A percentile compares a stretch with the other conserved stretches of the same genome.
These are phyloP conservation scores for Palythoa caribaeorum DNA, from an alignment of 92 coral and sea anemone genomes.

Conservation along the genomic window DNA sequence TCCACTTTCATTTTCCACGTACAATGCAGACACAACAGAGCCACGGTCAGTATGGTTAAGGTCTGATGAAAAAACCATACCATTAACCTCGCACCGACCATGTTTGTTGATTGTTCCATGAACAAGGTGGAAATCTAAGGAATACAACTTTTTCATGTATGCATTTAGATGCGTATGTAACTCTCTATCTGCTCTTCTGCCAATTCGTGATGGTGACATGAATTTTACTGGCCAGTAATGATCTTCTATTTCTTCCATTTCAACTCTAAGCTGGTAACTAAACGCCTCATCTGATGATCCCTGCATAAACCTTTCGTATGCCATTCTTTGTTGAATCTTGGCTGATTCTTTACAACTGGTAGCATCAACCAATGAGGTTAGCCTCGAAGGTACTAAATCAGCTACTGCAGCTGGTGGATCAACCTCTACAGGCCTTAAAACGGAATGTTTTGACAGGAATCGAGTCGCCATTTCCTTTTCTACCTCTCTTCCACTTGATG, in stretches of 20 bases:
- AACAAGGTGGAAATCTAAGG: not conserved
- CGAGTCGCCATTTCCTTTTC: constrained; percentile 47
- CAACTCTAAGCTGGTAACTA: not conserved
- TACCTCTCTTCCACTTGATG: constrained; percentile 43
- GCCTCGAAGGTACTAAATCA: not conserved
- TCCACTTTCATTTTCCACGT: constrained; percentile 31
- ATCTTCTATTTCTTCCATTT: not conserved
- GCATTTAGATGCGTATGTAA: not conserved
- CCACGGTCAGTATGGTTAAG: constrained; percentile 51
- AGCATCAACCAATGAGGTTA: not conserved
- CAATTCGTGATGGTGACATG: not conserved
- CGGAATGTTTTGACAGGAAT: constrained; percentile 22
- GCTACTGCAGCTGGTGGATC: not conserved
- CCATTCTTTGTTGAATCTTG: not conserved
- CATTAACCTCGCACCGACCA: constrained; percentile 62
- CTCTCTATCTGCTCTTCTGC: not conserved
- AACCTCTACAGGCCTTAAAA: not conserved
- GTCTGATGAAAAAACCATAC: constrained; percentile 49
- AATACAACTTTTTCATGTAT: constrained; percentile 19
- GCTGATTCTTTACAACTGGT: not conserved
- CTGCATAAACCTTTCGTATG: not conserved
- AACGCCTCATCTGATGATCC: not conserved
- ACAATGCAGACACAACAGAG: constrained; percentile 37
- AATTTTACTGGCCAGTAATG: not conserved
- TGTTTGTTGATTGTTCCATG: constrained; percentile 54